Percentiles rank a stretch among this genome's conserved stretches.
Conservation (phyloP, 1,140 invertebrate genomes). For the Laupala kohalensis region DNA sequence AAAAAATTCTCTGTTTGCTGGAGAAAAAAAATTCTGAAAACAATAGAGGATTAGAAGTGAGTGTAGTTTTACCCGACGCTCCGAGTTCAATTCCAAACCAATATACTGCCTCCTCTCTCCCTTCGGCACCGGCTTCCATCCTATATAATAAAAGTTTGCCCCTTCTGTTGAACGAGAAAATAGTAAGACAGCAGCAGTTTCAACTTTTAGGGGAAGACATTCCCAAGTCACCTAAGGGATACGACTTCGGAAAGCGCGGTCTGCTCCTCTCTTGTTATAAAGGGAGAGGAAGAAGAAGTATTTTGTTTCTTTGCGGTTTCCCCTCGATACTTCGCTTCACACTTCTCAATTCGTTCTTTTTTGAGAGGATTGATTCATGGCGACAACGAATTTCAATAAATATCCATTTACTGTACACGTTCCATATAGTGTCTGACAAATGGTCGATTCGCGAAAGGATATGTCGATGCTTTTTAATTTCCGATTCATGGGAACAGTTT, state of each 20-base stretch:
- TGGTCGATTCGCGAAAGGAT: too few species aligned
- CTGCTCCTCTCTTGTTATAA: background rate
- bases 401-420: background rate
- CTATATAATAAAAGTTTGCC: background rate
- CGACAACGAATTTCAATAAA: background rate
- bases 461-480: too few species aligned
- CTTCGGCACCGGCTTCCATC: background rate
- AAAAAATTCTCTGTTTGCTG: too few species aligned
- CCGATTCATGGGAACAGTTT: too few species aligned
- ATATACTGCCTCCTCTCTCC: background rate
- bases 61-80: background rate
- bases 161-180: background rate
- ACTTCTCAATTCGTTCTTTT: background rate
- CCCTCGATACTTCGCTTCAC: background rate
- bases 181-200: background rate
- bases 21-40: background rate
- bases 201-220: background rate
- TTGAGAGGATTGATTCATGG: background rate
- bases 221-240: background rate
- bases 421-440: background rate
- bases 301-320: background rate
- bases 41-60: background rate
- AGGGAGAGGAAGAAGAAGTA: background rate
- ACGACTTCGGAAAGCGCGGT: background rate
- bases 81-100: background rate